Evolutionary conservation across 1,140 invertebrate genomes (phyloP).

Genomic region (Platorchestia sp.): DNA sequence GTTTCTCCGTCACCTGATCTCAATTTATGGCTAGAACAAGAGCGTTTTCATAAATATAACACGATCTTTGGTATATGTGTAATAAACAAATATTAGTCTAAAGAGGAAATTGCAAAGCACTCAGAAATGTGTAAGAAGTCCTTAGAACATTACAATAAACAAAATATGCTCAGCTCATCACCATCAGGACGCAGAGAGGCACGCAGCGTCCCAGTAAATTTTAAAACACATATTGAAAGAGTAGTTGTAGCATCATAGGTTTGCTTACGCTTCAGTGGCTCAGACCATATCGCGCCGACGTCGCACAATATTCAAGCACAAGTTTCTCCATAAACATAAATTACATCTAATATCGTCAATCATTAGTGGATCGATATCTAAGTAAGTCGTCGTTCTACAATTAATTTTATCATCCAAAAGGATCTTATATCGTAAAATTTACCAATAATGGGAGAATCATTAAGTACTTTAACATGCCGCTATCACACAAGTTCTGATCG

Average conservation of each 20-base stretch:
- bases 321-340: no score
- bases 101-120: neutral
- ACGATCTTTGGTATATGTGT: neutral
- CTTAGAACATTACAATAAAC: neutral
- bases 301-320: neutral
- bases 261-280: neutral
- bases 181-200: neutral
- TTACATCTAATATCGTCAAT: neutral
- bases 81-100: neutral
- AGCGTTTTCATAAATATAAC: neutral
- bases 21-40: neutral
- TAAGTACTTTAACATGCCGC: neutral
- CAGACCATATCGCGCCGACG: neutral
- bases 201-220: neutral
- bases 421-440: neutral
- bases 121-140: neutral
- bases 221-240: no score
- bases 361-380: neutral
- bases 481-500: neutral
- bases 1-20: neutral
- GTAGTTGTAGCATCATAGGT: no score
- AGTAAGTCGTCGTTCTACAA: neutral
- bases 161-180: neutral
- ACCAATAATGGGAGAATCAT: neutral
- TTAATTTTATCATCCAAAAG: neutral